Conservation (phyloP, 2,888 invertebrate genomes). For the Hoplodrina ambigua region DNA sequence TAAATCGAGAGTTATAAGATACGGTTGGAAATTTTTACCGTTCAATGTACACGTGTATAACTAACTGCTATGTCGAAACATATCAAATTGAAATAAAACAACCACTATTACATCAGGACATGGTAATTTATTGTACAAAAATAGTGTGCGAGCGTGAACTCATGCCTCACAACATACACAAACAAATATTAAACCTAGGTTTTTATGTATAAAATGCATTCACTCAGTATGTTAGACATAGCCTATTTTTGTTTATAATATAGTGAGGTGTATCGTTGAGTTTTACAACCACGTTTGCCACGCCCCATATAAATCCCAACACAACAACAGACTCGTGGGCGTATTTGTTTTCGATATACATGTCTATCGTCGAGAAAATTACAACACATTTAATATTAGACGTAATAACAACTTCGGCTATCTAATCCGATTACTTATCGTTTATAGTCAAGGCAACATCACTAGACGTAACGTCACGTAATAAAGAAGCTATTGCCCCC, state of each 20-base stretch:
- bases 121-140: slow-evolving; percentile 90
- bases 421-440: slow-evolving; percentile 57
- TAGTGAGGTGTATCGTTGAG: slow-evolving; percentile 87
- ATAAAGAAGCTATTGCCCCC: slow-evolving; percentile 77
- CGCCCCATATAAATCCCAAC: slow-evolving; percentile 79
- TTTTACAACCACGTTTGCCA: slow-evolving; percentile 84
- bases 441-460: slow-evolving; percentile 64
- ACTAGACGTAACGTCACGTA: slow-evolving; percentile 60
- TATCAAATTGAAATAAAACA: slow-evolving; percentile 82
- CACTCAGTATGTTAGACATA: slow-evolving; percentile 89
- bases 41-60: slow-evolving; percentile 47
- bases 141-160: slow-evolving; percentile 90
- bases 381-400: slow-evolving; percentile 52
- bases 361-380: slow-evolving; percentile 53
- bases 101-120: slow-evolving; percentile 83
- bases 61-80: slow-evolving; percentile 56
- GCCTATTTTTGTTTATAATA: slow-evolving; percentile 86
- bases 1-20: slow-evolving; percentile 38
- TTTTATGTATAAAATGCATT: slow-evolving; percentile 89
- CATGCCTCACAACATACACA: slow-evolving; percentile 88
- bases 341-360: slow-evolving; percentile 56
- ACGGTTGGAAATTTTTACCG: slow-evolving; percentile 24
- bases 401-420: slow-evolving; percentile 58
- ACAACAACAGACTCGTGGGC: slow-evolving; percentile 75
- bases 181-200: slow-evolving; percentile 86